These are phyloP conservation scores for Pagetopsis macropterus DNA, from an alignment of 2,797 vertebrate genomes.

Conservation along the genomic window DNA sequence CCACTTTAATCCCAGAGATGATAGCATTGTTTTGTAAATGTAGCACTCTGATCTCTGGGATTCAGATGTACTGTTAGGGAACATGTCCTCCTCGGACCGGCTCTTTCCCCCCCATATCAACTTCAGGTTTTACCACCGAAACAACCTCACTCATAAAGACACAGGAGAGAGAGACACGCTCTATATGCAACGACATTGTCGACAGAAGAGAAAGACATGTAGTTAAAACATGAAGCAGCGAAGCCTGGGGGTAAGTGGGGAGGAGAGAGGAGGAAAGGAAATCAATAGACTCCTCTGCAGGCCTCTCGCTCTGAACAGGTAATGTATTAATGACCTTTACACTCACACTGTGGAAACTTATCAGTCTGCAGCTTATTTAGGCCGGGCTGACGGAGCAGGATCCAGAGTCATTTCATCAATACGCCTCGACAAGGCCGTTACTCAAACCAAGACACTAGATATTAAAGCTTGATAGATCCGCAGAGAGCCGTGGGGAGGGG, in stretches of 20 bases:
- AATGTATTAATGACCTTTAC: constrained; percentile 88
- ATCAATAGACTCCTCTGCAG: constrained; percentile 80
- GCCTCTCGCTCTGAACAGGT: constrained; percentile 72
- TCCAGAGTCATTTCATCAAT: constrained; percentile 83
- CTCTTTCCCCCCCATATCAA: neutral
- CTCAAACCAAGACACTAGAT: constrained; percentile 82
- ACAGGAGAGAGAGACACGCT: neutral
- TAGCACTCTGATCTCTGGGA: no score
- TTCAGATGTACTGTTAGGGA: no score
- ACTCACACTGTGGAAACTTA: constrained; percentile 85
- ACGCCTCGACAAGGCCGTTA: constrained; percentile 83
- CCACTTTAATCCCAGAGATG: no score
- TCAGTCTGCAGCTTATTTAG: constrained; percentile 85
- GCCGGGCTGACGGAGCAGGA: constrained; percentile 82
- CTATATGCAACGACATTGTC: constrained; percentile 48
- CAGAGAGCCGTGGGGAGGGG: constrained; percentile 49
- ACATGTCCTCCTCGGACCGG: no score
- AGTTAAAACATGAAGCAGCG: constrained; percentile 1
- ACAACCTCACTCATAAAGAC: neutral
- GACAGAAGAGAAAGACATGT: constrained; percentile 37
- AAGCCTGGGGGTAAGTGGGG: constrained; percentile 39
- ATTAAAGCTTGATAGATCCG: constrained; percentile 85
- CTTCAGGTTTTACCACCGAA: neutral
- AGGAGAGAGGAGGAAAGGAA: constrained; percentile 33
- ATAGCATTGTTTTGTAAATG: no score